Percentiles rank a stretch among this genome's conserved stretches.
Conservation (phyloP, 2,888 invertebrate genomes). For the Nymphalis polychloros region DNA sequence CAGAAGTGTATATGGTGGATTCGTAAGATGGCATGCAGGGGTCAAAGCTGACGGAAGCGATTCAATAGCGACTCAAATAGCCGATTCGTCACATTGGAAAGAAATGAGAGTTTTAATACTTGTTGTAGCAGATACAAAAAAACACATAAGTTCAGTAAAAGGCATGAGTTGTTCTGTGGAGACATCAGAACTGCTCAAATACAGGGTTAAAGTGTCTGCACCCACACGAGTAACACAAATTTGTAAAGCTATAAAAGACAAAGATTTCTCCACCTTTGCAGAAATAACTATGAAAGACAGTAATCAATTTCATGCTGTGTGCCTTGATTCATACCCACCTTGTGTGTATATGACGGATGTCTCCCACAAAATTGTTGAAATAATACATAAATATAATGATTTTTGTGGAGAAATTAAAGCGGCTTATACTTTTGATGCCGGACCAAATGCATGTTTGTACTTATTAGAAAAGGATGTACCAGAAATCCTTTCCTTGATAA, state of each 20-base stretch:
- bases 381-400: slow-evolving; percentile 92
- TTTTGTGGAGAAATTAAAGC: slow-evolving; percentile 84
- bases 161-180: slow-evolving; percentile 92
- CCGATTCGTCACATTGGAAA: slow-evolving; percentile 90
- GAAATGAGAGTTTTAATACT: slow-evolving; percentile 93
- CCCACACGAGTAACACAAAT: slow-evolving; percentile 84
- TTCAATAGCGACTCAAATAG: slow-evolving; percentile 89
- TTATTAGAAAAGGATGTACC: slow-evolving; percentile 88
- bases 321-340: slow-evolving; percentile 96
- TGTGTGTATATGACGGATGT: slow-evolving; percentile 95
- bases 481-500: slow-evolving; percentile 85
- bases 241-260: slow-evolving; percentile 81
- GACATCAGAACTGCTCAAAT: slow-evolving; percentile 91
- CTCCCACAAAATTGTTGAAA: slow-evolving; percentile 89
- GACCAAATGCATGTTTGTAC: slow-evolving; percentile 97
- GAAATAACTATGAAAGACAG: slow-evolving; percentile 98
- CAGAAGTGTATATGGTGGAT: slow-evolving; percentile 96
- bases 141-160: slow-evolving; percentile 91
- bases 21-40: slow-evolving; percentile 95
- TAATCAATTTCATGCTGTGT: slow-evolving; percentile 97
- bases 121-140: slow-evolving; percentile 91
- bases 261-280: slow-evolving; percentile 92
- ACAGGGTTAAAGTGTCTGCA: slow-evolving; percentile 87
- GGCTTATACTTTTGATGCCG: slow-evolving; percentile 99
- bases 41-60: slow-evolving; percentile 84